Evolutionary conservation across 1,140 invertebrate genomes (phyloP), one percentile per base, ranked within the genome.

Genomic region (Saccostrea glomerata): DNA sequence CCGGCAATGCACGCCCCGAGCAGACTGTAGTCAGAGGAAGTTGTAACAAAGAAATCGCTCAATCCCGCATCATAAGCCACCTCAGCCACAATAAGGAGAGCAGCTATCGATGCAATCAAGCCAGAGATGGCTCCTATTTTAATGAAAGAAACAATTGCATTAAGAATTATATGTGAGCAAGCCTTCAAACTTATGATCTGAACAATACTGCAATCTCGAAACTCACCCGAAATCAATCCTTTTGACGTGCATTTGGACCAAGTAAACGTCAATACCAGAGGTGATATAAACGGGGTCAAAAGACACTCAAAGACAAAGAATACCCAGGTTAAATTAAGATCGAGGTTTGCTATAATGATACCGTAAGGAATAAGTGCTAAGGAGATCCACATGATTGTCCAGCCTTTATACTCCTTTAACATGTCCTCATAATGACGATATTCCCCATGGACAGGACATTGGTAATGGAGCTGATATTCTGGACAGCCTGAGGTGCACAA

Each of bases 361-460:
- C 92, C 92, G 20, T 92, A 90, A 0, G 92, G 92, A 5, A 93
- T 85, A n/a, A 93, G 89, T 7, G 55, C 89, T 13, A 92, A 85
- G 17, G 92, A 91, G 15, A 93, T 88, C 91, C 91, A 91, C 54
- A 93, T 66, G 40, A 93, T 92, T 63, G 91, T 92, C 91, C 91
- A 91, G 88, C 88, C 92, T 85, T 93, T 93, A 58, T 91, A 90
- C 15, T 90, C 40, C 11, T 93, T 88, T 82, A 95, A 86, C 20
- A 90, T 63, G 88, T 95, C 93, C 85, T 92, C 90, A 85, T 94
- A 95, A n/a, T 87, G 83, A 12, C 89, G 83, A 77, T 87, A 89
- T 40, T 58, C 15, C 12, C 86, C 86, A 36, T 87, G 86, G 20
- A 20, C 36, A 4, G 20, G n/a, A 58, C 86, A 87, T 30, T 13